Conservation (phyloP, 35 echinoderm and acorn worm genomes). For the Chiridota heheva region DNA sequence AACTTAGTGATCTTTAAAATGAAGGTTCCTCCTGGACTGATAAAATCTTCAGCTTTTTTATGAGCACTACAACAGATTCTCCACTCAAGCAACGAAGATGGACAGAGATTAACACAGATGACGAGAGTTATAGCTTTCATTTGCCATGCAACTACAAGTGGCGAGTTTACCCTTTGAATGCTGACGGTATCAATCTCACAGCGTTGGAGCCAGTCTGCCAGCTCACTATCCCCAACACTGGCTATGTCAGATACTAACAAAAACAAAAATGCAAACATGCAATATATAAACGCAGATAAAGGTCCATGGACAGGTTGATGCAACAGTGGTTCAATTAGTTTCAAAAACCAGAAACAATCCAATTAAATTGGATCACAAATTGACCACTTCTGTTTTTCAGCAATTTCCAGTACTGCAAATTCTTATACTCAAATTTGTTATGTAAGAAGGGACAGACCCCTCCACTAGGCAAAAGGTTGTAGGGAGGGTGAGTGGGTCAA, state of each 20-base stretch:
- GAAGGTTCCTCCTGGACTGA: too few relatives aligned
- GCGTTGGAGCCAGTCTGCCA: conserved; percentile 62
- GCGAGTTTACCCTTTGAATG: conserved; percentile 80
- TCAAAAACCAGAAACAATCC: neutral
- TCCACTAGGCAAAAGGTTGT: neutral
- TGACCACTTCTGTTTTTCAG: neutral
- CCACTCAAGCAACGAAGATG: too few relatives aligned
- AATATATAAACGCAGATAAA: neutral
- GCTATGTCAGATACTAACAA: conserved; percentile 40
- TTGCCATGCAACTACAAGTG: too few relatives aligned
- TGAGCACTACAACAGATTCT: too few relatives aligned
- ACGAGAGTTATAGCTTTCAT: too few relatives aligned
- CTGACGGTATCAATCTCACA: conserved; percentile 63
- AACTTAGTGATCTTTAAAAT: too few relatives aligned
- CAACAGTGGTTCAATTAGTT: neutral
- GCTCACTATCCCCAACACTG: conserved; percentile 51
- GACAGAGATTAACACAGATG: too few relatives aligned
- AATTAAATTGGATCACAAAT: neutral
- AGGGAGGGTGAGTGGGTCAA: neutral
- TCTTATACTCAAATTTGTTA: neutral
- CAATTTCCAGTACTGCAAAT: neutral
- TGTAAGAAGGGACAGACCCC: neutral
- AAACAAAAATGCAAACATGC: neutral
- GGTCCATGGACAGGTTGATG: neutral
- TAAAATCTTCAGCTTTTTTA: too few relatives aligned